Base-by-base conservation (phyloP, 2,888 invertebrate genomes). In the Gryllus longicercus region DNA sequence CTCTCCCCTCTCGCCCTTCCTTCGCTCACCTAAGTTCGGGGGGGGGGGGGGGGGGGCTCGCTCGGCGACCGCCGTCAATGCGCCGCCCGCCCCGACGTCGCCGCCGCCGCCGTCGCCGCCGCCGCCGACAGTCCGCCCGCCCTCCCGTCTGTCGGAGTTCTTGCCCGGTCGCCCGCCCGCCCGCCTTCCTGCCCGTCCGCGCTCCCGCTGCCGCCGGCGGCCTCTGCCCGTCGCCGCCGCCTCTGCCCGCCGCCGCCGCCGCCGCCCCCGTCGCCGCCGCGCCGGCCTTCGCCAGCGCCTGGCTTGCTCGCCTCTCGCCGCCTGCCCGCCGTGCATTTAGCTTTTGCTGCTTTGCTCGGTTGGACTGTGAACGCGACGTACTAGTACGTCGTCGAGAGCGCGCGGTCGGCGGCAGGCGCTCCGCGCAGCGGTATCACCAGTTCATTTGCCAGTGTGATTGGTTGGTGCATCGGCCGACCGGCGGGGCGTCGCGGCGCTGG, bases 251-350 rank as follows among this genome's bases (percentile, higher is more conserved):
- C 63, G 14, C 63, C 63, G 14, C 63, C 63, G 5, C 63, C 63
- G 14, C 63, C 63, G 14, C 63, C 63, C n/a, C 63, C 63, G n/a
- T n/a, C 63, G n/a, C 63, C 63, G 63, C 63, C 63, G 63, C 63
- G n/a, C 63, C 63, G 63, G 63, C 63, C 63, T 63, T 63, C 63
- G 63, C 63, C 63, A 63, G 63, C 63, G 63, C 63, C 63, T 63
- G 16, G 63, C 63, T 63, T 14, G 16, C 63, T 14, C 63, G 63
- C 63, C 63, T 14, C 63, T 63, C n/a, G 14, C 63, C 63, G 63
- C 63, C 63, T n/a, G 63, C 63, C 63, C 63, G 63, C 63, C n/a
- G 63, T 63, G 63, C 63, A 63, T 63, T 63, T 63, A 63, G 63
- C 63, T 63, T 63, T 63, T 63, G 63, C 63, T 63, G 63, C 63